Evolutionary conservation across 2,888 invertebrate species (phyloP), one percentile per base, ranked within the genome.

Genomic region (Octodonta nipae): DNA sequence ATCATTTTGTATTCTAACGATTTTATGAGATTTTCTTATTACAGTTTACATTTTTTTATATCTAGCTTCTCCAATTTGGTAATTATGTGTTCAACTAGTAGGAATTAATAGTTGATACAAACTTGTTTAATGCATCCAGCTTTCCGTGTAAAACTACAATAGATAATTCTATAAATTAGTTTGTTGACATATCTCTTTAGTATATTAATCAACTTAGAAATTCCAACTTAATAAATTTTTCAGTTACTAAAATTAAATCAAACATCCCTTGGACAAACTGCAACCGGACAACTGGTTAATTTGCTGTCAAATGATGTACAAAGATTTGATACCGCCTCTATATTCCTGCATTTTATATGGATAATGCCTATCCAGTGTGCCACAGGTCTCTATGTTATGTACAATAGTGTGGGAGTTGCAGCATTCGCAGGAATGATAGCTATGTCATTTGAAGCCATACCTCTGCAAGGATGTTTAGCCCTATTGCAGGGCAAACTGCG

Each of bases 231-330:
- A 22, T 4, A 11, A 22, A 3, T 22, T 11, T 22, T 22, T 22
- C 40, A 69, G 68, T 65, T 78, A 2, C 56, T 81, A 26, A 64
- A 66, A 37, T 59, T 82, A 17, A 78, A 75, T 49, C 71, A 70
- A 50, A 66, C 68, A 1, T 78, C 88, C 0, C 56, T 88, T 22
- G 78, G 80, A 1, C 75, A 86, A 51, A 86, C 88, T 0, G 81
- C 88, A 60, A 58, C 80, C 44, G 86, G 86, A 0, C 80, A 85
- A 58, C 73, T 88, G 47, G 75, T 87, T 26, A 87, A 87, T 56
- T 59, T 88, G 33, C 67, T 88, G 63, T 83, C 86, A 1, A 87
- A 86, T 48, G 88, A 88, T 53, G 85, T 86, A 2, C 75, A 76
- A 47, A 70, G 84, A 39, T 84, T 87, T 55, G 87, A 87, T 51